A percentile compares a stretch with the other conserved stretches of the same genome.
Conservation (phyloP, 2,113 vertebrate species). For the Tangachromis dhanisi region DNA sequence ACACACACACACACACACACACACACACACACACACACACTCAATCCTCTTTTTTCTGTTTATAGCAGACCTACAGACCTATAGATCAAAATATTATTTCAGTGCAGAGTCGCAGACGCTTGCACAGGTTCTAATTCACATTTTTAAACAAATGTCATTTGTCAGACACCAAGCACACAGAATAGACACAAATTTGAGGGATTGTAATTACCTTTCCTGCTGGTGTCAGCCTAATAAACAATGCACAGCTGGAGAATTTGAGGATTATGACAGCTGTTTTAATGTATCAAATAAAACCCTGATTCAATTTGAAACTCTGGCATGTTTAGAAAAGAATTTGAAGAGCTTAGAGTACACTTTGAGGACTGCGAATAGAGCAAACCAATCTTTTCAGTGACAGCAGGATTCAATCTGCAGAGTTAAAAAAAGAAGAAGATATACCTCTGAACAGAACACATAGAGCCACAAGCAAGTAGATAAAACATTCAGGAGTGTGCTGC, state of each 20-base stretch:
- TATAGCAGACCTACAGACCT: neutral
- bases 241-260: neutral
- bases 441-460: neutral
- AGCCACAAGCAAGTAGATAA: slow-evolving; percentile 22
- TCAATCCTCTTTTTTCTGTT: neutral
- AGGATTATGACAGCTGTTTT: neutral
- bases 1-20: neutral
- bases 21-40: neutral
- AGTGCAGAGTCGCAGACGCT: neutral
- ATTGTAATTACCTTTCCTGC: neutral
- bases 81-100: neutral
- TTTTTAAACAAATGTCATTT: neutral
- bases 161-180: neutral
- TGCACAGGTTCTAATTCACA: neutral
- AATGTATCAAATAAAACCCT: neutral
- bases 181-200: neutral
- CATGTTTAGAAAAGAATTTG: neutral
- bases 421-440: neutral
- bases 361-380: neutral
- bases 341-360: neutral
- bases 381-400: neutral
- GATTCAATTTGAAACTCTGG: neutral
- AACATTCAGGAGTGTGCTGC: slow-evolving; percentile 26
- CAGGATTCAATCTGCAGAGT: slow-evolving; percentile 16
- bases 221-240: neutral